These are phyloP conservation scores for Dryococelus australis DNA, from an alignment of 2,888 invertebrate species.

Conservation along the genomic window DNA sequence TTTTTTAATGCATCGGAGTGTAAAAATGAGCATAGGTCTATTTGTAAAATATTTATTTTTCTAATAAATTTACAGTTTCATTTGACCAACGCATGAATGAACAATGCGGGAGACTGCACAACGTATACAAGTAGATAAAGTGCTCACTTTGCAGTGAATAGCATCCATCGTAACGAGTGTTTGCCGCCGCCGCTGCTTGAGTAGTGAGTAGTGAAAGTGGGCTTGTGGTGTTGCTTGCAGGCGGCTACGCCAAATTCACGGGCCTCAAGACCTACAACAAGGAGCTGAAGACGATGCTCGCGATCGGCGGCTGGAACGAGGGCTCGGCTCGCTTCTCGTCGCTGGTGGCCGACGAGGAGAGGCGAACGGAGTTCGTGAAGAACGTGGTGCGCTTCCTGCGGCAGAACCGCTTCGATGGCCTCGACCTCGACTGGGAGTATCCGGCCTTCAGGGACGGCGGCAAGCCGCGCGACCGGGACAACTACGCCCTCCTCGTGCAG, in stretches of 20 bases:
- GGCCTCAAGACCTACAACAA: slow-evolving; percentile 93
- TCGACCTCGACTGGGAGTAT: slow-evolving; percentile 93
- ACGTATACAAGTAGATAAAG: too few relatives aligned
- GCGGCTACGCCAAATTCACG: slow-evolving; percentile 93
- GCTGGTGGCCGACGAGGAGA: slow-evolving; percentile 80
- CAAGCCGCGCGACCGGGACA: slow-evolving; percentile 79
- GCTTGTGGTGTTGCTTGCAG: slow-evolving; percentile 60
- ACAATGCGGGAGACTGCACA: too few relatives aligned
- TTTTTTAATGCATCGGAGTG: too few relatives aligned
- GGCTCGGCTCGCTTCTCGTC: slow-evolving; percentile 88
- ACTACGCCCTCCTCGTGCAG: slow-evolving; percentile 87
- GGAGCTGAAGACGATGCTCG: slow-evolving; percentile 86
- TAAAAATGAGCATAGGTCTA: too few relatives aligned
- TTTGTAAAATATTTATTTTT: too few relatives aligned
- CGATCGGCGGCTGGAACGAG: slow-evolving; percentile 95
- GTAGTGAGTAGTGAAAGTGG: background rate
- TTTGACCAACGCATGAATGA: too few relatives aligned
- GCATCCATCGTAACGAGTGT: too few relatives aligned
- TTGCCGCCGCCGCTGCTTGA: too few relatives aligned
- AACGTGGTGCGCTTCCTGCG: slow-evolving; percentile 71
- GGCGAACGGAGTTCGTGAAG: slow-evolving; percentile 74
- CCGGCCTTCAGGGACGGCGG: slow-evolving; percentile 82
- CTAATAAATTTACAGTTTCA: too few relatives aligned
- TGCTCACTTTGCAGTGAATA: too few relatives aligned
- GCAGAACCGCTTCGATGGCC: slow-evolving; percentile 91